Evolutionary conservation across 2,888 invertebrate genomes (phyloP), one percentile per base, ranked within the genome.

Genomic region (Diplazon laetatorius): DNA sequence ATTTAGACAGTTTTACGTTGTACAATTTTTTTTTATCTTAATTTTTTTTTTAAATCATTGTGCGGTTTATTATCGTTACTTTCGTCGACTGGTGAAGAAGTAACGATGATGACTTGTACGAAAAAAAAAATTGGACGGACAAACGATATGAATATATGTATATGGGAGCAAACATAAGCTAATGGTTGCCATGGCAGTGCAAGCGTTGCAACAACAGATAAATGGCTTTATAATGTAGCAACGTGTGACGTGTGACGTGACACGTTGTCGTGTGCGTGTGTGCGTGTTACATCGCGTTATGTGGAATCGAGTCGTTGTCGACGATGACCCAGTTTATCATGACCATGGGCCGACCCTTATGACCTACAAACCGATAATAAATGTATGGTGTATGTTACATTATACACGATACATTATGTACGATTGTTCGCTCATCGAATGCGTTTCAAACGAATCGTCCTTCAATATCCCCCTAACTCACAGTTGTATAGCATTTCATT

Each of bases 261-360:
- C 14, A 22, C 20, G 12, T 35, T 8, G 39, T n/a, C n/a, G n/a
- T n/a, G n/a, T n/a, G n/a, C n/a, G 12, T 39, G 5, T 5, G 37
- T 39, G 22, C 46, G 46, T 69, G 39, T 37, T 30, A n/a, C 44
- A 57, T 12, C 18, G 22, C 70, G 44, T 16, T 42, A 16, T 14
- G 44, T 62, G 74, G 71, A 63, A 48, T 55, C 42, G 65, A 55
- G 52, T n/a, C 60, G 39, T 75, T 35, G 57, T 55, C 39, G 66
- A 16, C 52, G 78, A 71, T 78, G 83, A 81, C 85, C 85, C 68
- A 84, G 80, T 85, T 86, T 79, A 69, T 75, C 72, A 42, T 57
- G 70, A 71, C 78, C 70, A 73, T 62, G 80, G n/a, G 65, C 72
- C 80, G 82, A 80, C 80, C 82, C 83, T 81, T 82, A 77, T 80